Conservation (phyloP, 2,888 invertebrate species). For the Tolmerus cingulatus region DNA sequence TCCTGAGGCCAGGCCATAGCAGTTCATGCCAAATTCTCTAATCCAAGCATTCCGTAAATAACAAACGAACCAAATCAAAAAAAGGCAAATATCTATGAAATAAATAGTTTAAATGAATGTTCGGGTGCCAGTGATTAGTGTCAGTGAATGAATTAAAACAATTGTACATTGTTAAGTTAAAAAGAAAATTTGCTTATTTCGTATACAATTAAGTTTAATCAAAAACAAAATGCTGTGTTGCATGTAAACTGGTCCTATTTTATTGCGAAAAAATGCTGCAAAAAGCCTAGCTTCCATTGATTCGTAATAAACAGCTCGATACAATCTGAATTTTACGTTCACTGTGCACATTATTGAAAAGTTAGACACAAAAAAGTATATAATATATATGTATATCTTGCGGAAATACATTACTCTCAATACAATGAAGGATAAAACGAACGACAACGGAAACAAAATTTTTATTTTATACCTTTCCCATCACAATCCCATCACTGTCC, state of each 20-base stretch:
- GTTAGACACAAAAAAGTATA: neutral
- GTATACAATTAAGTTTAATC: conserved; percentile 18
- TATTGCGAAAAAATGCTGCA: conserved; percentile 2
- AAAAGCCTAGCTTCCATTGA: conserved; percentile 13
- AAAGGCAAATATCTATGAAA: neutral
- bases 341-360: neutral
- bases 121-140: conserved; percentile 10
- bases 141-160: neutral
- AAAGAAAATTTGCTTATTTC: conserved; percentile 45
- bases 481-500: conserved; percentile 51
- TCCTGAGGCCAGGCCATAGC: conserved; percentile 12
- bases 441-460: neutral
- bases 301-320: neutral
- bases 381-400: neutral
- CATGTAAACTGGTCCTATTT: neutral
- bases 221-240: conserved; percentile 15
- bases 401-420: neutral
- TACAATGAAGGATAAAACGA: neutral
- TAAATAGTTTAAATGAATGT: neutral
- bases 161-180: neutral
- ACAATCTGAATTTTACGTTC: neutral
- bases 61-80: neutral
- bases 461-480: conserved; percentile 50
- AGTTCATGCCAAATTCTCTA: conserved; percentile 16
- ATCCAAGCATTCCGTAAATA: neutral